Conservation (phyloP, 1,140 invertebrate species). For the Meloidogyne chitwoodi region DNA sequence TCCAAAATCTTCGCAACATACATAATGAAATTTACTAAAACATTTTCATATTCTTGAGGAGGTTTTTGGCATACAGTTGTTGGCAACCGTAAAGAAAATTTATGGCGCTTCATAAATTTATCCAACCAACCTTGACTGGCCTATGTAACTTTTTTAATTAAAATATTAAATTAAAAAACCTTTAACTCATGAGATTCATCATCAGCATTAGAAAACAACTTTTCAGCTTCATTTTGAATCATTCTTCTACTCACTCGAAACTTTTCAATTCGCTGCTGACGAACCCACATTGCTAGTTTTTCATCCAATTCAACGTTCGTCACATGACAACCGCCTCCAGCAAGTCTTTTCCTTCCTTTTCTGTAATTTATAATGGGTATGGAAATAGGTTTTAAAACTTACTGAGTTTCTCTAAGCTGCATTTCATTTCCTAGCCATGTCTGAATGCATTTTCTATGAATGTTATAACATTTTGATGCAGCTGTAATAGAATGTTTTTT, state of each 20-base stretch:
- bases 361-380: neutral
- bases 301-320: neutral
- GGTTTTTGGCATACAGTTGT: neutral
- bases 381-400: too few species aligned
- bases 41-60: neutral
- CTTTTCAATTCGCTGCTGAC: neutral
- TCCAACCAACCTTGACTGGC: neutral
- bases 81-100: neutral
- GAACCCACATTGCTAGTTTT: neutral
- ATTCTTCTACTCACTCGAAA: neutral
- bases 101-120: neutral
- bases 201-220: neutral
- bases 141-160: neutral
- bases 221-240: neutral
- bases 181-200: neutral
- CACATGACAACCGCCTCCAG: neutral
- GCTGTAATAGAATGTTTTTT: too few species aligned
- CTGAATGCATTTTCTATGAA: too few species aligned
- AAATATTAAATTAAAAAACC: neutral
- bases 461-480: too few species aligned
- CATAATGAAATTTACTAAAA: too few species aligned
- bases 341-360: neutral
- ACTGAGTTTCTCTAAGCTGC: too few species aligned
- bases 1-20: too few species aligned
- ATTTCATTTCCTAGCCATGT: too few species aligned